These are phyloP conservation scores for Lutjanus argentimaculatus DNA, from an alignment of 2,797 vertebrate genomes.

Conservation along the genomic window DNA sequence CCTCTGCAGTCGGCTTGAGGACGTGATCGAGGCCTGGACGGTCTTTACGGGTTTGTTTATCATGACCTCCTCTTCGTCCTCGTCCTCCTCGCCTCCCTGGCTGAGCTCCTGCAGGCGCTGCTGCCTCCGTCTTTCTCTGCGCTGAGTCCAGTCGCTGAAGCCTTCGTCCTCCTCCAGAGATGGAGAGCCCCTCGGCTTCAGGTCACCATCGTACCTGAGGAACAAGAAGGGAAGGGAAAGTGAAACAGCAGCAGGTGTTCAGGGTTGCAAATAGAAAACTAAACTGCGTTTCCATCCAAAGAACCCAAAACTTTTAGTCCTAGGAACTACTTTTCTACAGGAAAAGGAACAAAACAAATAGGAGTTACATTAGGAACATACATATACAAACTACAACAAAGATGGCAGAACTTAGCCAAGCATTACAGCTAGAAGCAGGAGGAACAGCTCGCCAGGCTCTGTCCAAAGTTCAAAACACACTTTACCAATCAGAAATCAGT, in stretches of 20 bases:
- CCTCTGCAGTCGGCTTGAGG: constrained; percentile 45
- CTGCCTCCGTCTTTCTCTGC: constrained; percentile 84
- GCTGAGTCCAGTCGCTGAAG: constrained; percentile 95
- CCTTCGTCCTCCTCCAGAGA: constrained; percentile 94
- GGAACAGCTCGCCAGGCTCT: too few species aligned
- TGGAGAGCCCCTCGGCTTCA: constrained; percentile 81
- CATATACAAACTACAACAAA: too few species aligned
- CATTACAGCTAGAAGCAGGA: too few species aligned
- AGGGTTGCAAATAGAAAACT: too few species aligned
- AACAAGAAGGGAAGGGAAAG: background rate
- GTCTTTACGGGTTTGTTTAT: constrained; percentile 32
- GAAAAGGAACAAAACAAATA: too few species aligned
- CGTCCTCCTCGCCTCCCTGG: constrained; percentile 61
- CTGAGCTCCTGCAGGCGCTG: constrained; percentile 76
- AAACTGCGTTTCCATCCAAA: too few species aligned
- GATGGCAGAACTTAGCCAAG: too few species aligned
- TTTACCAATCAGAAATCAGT: too few species aligned
- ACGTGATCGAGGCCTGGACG: constrained; percentile 13
- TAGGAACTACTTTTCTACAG: too few species aligned
- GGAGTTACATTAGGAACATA: too few species aligned
- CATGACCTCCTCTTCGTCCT: constrained; percentile 53
- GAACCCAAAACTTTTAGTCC: too few species aligned
- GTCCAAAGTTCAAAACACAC: too few species aligned
- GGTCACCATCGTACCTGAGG: constrained; percentile 77
- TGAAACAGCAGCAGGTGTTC: background rate